Evolutionary conservation across 2,113 vertebrate genomes (phyloP).

Genomic region (Podiceps cristatus): DNA sequence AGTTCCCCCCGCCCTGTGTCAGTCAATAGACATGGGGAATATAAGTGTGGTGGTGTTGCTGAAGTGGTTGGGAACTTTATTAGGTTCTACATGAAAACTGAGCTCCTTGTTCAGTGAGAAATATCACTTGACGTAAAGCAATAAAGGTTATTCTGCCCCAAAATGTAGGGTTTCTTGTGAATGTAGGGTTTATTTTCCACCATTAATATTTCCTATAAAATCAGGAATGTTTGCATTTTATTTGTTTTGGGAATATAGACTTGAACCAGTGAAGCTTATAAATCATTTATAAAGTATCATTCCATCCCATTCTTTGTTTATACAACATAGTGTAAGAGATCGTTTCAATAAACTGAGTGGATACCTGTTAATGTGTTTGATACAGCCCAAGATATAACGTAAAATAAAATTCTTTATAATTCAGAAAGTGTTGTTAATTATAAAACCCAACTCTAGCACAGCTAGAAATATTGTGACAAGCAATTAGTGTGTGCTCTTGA

Average conservation of each 20-base stretch:
- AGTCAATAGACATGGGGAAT: not conserved
- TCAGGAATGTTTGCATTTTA: not conserved
- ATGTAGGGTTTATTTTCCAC: not conserved
- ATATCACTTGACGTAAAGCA: not conserved
- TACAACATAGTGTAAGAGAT: not conserved
- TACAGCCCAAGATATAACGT: not conserved
- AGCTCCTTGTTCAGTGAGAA: not conserved
- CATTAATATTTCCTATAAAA: not conserved
- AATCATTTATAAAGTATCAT: not conserved
- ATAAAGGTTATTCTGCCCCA: not conserved
- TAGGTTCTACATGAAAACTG: not conserved
- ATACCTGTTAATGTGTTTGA: not conserved
- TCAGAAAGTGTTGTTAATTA: not conserved
- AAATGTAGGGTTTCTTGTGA: not conserved
- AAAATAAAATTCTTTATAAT: not conserved
- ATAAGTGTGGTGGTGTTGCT: not conserved
- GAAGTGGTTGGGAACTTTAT: not conserved
- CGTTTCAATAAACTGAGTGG: not conserved
- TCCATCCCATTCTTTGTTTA: not conserved
- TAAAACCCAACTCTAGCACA: not conserved
- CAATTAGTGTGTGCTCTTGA: not conserved
- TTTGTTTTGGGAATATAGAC: not conserved
- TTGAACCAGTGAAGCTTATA: not conserved
- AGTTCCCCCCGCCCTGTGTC: not conserved
- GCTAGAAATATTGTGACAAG: not conserved